A percentile compares a stretch with the other conserved stretches of the same genome.
Evolutionary conservation across 2,113 vertebrate species (phyloP).

Genomic region (Donacobius atricapilla): DNA sequence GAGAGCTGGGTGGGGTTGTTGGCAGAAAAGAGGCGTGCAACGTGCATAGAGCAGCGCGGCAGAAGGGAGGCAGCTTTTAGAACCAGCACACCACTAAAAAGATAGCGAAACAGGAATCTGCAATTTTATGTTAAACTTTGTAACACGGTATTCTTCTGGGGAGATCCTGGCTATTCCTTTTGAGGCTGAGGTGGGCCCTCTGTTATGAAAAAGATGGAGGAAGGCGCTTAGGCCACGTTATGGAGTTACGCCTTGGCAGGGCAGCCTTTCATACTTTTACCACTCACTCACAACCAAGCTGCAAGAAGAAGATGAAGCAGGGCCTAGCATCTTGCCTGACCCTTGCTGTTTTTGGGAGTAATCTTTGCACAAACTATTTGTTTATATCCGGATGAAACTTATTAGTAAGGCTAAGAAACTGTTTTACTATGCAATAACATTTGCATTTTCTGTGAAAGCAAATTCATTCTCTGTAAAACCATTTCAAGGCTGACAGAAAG

Average conservation of each 20-base stretch:
- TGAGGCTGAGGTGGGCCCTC: neutral
- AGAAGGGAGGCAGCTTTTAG: neutral
- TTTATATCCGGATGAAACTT: neutral
- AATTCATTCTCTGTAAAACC: neutral
- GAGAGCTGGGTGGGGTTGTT: neutral
- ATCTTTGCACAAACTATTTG: neutral
- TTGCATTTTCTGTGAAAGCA: conserved; percentile 1
- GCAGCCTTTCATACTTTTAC: neutral
- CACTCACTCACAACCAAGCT: neutral
- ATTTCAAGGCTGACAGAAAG: conserved; percentile 25
- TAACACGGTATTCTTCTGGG: neutral
- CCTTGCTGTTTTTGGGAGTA: neutral
- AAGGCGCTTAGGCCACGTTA: fast-evolving
- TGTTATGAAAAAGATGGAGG: neutral
- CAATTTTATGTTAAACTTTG: neutral
- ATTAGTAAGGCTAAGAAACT: neutral
- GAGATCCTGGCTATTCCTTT: neutral
- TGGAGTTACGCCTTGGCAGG: fast-evolving
- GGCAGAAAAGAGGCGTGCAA: neutral
- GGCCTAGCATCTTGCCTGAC: neutral
- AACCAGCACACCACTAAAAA: neutral
- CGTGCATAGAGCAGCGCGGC: fast-evolving
- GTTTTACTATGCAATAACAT: neutral
- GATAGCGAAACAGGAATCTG: neutral
- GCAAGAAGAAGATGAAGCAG: neutral